Evolutionary conservation across 2,888 invertebrate genomes (phyloP), one percentile per base, ranked within the genome.

Genomic region (Drosophila austrosaltans): DNA sequence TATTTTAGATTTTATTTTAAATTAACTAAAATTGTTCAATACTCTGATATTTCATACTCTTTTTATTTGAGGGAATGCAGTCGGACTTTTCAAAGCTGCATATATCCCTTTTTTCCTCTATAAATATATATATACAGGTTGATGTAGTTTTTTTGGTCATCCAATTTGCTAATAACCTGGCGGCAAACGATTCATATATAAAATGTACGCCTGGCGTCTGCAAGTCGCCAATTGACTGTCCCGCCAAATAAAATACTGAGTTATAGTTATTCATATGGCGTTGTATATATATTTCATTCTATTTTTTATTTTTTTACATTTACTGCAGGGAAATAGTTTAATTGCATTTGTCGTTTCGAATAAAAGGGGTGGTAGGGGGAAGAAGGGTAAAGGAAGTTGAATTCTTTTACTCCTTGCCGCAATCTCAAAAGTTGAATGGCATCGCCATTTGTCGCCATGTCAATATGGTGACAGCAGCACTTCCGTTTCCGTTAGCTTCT

Each of bases 391-490:
- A 61, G 12, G 10, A 16, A 12, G 28, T 28, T 25, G 8, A 53
- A 36, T 20, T 7, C 3, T 10, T n/a, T 3, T 36, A 39, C 36
- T 28, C 30, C 82, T 79, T 82, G 80, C 79, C 68, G 76, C 87
- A 82, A 87, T 85, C 82, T 85, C 82, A 82, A 72, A 58, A 76
- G 68, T 75, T 72, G 74, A 68, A 72, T 62, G 72, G 75, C 78
- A 82, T 76, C 69, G 72, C 77, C 48, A 84, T 84, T 84, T 84
- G 83, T 84, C 83, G 79, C 72, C 81, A 80, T 82, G 85, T 89
- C 89, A 87, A 84, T 85, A 82, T 80, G 80, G 48, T 89, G 85
- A 87, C 85, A 89, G 73, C 81, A 67, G 78, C 78, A 87, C 82
- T 80, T 86, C 85, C 85, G 87, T 72, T 86, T 87, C 89, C 89